Base-by-base conservation (phyloP, 1,140 invertebrate genomes). In the Penaeus chinensis region DNA sequence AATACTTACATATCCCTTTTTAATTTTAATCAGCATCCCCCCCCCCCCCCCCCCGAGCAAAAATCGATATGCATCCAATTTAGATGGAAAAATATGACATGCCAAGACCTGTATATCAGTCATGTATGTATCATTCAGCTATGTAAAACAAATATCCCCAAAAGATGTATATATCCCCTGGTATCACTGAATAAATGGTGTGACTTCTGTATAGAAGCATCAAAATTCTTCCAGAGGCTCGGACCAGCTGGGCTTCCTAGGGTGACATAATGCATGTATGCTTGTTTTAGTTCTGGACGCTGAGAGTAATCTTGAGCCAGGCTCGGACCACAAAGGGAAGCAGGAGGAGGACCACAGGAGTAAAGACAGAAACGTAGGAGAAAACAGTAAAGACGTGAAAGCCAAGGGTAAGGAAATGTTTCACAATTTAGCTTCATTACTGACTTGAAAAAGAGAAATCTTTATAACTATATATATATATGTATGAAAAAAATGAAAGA, bases 261-360 rank as follows among this genome's bases (percentile, higher is more conserved):
- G 85, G 85, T 87, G 61, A 87, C 79, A 87, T 87, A 82, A 87
- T 87, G 85, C 85, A 82, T 82, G 79, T 87, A 87, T 87, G 85
- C 85, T 87, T 87, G 85, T 87, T 87, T 87, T 87, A 87, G 85
- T 87, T 87, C 63, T 87, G 78, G 85, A 87, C 79, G 85, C 85
- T 87, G 85, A 87, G 85, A 87, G 85, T 87, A 87, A 79, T 82
- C 80, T 82, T 87, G 80, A 87, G 62, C 86, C 86, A 82, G 81
- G 86, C 86, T 87, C 69, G 86, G 86, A 78, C 80, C 47, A 81
- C 60, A 76, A 82, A 66, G 84, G 84, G 71, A 85, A 85, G 37
- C 84, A 85, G 84, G 86, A 87, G 65, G 80, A 82, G 47, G 80
- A 87, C 20, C 69, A 47, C 69, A 82, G 82, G 86, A 71, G 82